Conservation (phyloP, 2,888 invertebrate species). For the Hypercompe scribonia region DNA sequence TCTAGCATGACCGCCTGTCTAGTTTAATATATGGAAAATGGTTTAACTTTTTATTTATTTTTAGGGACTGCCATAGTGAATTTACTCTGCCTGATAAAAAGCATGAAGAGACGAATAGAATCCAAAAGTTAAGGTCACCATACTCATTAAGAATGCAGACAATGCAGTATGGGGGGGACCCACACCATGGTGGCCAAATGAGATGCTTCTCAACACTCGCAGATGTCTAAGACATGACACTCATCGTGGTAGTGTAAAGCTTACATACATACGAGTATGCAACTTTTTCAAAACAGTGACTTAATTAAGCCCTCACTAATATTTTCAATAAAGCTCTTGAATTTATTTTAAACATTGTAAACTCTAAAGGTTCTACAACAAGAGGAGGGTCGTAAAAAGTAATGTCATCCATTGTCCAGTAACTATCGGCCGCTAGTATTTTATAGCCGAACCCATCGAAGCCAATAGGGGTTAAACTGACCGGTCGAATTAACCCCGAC, state of each 20-base stretch:
- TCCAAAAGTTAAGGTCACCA: too few species aligned
- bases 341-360: constrained; percentile 6
- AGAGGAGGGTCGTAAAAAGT: constrained; percentile 39
- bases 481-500: constrained; percentile 64
- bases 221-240: too few species aligned
- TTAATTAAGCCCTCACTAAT: neutral
- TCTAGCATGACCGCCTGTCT: neutral
- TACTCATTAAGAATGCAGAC: too few species aligned
- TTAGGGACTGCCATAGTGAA: too few species aligned
- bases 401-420: constrained; percentile 43
- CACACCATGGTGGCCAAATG: too few species aligned
- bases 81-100: too few species aligned
- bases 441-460: constrained; percentile 53
- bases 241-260: too few species aligned
- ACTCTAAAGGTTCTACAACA: constrained; percentile 20
- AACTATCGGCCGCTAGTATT: constrained; percentile 38
- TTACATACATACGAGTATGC: too few species aligned
- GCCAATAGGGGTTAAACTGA: constrained; percentile 63
- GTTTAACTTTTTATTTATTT: neutral
- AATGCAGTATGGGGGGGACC: too few species aligned
- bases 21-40: neutral
- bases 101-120: too few species aligned
- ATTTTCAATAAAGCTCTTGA: constrained; percentile 7
- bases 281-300: neutral
- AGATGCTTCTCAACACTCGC: too few species aligned